Percentiles rank a stretch among this genome's conserved stretches.
Evolutionary conservation across 2,888 invertebrate genomes (phyloP).

Genomic region (Lithosia quadra): DNA sequence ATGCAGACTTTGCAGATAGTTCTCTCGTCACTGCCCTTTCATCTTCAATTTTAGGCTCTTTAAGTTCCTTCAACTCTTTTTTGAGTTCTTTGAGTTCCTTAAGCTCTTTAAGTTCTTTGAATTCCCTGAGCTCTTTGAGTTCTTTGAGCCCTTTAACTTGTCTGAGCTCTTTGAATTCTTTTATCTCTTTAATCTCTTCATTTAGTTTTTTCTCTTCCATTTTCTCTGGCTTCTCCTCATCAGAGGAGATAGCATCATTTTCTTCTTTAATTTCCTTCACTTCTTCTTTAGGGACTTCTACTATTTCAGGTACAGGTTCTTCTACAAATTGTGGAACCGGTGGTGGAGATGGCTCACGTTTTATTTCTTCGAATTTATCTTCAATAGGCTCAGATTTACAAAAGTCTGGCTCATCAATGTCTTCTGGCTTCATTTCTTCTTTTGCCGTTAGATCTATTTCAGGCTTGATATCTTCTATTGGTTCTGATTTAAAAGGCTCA

Average conservation of each 20-base stretch:
- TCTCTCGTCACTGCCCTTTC: conserved; percentile 72
- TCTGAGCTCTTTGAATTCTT: conserved; percentile 53
- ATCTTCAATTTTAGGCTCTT: conserved; percentile 63
- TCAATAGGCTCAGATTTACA: conserved; percentile 64
- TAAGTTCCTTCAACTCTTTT: conserved; percentile 33
- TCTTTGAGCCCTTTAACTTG: conserved; percentile 32
- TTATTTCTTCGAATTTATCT: conserved; percentile 55
- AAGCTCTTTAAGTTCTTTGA: conserved; percentile 53
- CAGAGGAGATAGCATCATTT: conserved; percentile 56
- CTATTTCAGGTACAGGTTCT: conserved; percentile 25
- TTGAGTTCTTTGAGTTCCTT: conserved; percentile 52
- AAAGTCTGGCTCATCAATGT: conserved; percentile 76
- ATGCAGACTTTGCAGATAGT: conserved; percentile 76
- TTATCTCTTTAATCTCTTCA: conserved; percentile 34
- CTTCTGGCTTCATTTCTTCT: conserved; percentile 79
- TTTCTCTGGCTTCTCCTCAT: conserved; percentile 59
- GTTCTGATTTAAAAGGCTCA: conserved; percentile 69
- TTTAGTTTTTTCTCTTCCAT: conserved; percentile 53
- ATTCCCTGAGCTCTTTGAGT: conserved; percentile 49
- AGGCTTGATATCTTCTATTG: conserved; percentile 65
- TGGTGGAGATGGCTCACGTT: conserved; percentile 42
- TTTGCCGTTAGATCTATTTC: conserved; percentile 79
- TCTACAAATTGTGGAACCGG: conserved; percentile 26
- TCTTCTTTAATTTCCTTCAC: conserved; percentile 55
- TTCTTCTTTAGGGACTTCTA: conserved; percentile 7